Percentiles rank a stretch among this genome's conserved stretches.
phyloP scores from a whole-genome alignment of 2,113 vertebrate species.

The Calidris pygmaea region DNA sequence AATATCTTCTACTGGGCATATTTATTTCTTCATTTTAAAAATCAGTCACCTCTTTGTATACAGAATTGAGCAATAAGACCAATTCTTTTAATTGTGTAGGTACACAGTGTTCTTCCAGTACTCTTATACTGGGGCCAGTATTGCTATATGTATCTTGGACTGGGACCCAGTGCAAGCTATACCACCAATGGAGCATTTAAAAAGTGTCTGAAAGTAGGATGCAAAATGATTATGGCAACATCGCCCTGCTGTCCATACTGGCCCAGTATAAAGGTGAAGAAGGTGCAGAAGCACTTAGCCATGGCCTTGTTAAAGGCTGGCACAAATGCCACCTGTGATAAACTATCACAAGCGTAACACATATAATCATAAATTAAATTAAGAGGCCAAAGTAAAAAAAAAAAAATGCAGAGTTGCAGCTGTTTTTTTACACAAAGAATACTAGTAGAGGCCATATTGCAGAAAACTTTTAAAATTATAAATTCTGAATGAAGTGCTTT shows the following conservation, averaged over 20 bases:
- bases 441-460: neutral
- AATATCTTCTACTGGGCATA: rapidly evolving
- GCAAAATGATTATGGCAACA: rapidly evolving
- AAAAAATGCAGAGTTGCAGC: neutral
- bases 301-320: neutral
- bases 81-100: neutral
- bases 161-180: neutral
- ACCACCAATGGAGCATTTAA: neutral
- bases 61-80: neutral
- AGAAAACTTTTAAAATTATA: neutral
- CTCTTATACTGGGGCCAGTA: neutral
- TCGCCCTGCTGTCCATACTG: neutral
- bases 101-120: neutral
- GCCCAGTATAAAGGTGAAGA: neutral
- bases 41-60: rapidly evolving
- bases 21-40: neutral
- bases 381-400: neutral
- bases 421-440: neutral
- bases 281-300: neutral
- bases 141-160: rapidly evolving
- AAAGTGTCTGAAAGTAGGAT: neutral
- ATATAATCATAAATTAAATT: neutral
- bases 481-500: neutral
- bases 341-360: neutral
- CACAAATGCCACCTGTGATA: neutral